These are phyloP conservation scores for Neoarius graeffei DNA, from an alignment of 2,113 vertebrate genomes.

Conservation along the genomic window DNA sequence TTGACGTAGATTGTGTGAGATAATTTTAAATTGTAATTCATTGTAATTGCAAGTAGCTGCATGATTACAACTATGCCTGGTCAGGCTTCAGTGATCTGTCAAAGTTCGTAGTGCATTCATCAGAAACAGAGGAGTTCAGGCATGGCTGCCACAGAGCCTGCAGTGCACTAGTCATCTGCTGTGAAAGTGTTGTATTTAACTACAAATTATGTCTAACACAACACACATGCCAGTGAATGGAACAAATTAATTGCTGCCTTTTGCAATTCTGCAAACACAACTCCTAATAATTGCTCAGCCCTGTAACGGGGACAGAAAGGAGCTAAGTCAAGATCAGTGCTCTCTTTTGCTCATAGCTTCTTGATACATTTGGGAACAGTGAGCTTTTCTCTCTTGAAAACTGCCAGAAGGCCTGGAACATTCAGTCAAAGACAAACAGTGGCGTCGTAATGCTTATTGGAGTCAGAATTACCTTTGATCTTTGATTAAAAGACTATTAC, in stretches of 20 bases:
- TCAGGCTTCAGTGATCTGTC: background rate
- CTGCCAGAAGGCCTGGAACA: background rate
- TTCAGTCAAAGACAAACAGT: slow-evolving; percentile 38
- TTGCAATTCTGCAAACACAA: slow-evolving; percentile 16
- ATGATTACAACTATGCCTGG: background rate
- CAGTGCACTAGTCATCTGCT: background rate
- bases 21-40: background rate
- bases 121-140: slow-evolving; percentile 2
- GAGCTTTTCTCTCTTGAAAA: slow-evolving; percentile 10
- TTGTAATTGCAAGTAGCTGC: background rate
- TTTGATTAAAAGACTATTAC: slow-evolving; percentile 38
- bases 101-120: slow-evolving; percentile 19
- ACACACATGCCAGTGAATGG: slow-evolving; percentile 15
- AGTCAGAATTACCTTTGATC: slow-evolving; percentile 43
- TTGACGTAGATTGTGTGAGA: background rate
- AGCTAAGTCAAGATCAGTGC: slow-evolving; percentile 4
- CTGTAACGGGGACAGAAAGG: slow-evolving; percentile 12
- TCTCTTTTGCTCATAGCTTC: background rate
- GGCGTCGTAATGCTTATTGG: background rate
- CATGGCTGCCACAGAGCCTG: background rate
- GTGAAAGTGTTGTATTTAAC: background rate
- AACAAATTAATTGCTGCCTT: slow-evolving; percentile 33
- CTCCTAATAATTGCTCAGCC: slow-evolving; percentile 21
- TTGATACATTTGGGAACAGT: background rate
- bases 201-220: slow-evolving; percentile 21